Conservation (phyloP, 2,113 vertebrate genomes). For the Gorsachius goisagi region DNA sequence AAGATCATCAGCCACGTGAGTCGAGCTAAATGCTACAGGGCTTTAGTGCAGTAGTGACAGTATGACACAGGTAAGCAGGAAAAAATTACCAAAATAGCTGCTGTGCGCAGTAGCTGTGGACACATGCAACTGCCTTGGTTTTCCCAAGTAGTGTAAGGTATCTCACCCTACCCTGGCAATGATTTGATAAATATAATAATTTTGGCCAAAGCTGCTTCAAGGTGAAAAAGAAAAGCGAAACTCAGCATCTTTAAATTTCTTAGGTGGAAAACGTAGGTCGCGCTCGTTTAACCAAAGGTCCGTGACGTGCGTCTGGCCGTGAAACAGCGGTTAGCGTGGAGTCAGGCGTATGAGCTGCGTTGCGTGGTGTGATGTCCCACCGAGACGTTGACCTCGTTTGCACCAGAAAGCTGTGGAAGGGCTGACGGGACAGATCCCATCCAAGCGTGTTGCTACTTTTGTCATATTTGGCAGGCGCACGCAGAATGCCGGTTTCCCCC, state of each 20-base stretch:
- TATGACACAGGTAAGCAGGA: neutral
- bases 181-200: neutral
- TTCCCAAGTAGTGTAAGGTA: neutral
- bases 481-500: neutral
- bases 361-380: neutral
- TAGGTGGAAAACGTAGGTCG: neutral
- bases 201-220: neutral
- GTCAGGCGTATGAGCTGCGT: neutral
- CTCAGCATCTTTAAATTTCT: neutral
- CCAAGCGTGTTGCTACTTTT: neutral
- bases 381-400: neutral
- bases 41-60: neutral
- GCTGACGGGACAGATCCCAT: neutral
- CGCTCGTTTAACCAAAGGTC: neutral
- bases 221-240: neutral
- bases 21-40: neutral
- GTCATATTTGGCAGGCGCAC: neutral
- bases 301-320: neutral
- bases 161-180: neutral
- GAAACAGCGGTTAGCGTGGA: neutral
- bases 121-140: neutral
- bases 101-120: neutral
- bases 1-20: neutral
- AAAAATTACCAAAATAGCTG: neutral
- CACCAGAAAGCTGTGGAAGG: neutral